Evolutionary conservation across 2,113 vertebrate species (phyloP).

Genomic region (Irena cyanogastra): DNA sequence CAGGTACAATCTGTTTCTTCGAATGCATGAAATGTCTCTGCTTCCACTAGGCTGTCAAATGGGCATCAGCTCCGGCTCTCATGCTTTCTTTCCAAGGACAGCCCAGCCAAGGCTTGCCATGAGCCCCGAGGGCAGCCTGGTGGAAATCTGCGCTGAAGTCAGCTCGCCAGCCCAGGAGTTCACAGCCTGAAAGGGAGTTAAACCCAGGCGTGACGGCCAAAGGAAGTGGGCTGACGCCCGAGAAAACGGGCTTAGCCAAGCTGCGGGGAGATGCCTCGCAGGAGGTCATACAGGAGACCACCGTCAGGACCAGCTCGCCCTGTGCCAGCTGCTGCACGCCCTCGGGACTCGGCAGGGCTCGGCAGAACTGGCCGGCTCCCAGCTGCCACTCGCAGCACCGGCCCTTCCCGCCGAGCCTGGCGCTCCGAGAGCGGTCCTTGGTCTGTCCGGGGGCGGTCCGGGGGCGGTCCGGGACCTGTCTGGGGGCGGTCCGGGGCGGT

Average conservation of each 20-base stretch:
- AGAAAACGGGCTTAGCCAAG: neutral
- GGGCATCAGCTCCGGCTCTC: neutral
- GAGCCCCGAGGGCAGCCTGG: neutral
- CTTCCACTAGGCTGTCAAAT: rapidly evolving
- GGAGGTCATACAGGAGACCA: too few relatives aligned
- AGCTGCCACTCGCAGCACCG: rapidly evolving
- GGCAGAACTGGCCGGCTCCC: rapidly evolving
- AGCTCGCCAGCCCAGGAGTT: too few relatives aligned
- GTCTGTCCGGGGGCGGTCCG: neutral
- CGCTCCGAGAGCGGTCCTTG: neutral
- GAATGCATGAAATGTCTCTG: rapidly evolving
- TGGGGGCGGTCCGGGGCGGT: too few relatives aligned
- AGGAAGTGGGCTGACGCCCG: neutral
- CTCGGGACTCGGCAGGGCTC: rapidly evolving
- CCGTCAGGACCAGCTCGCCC: neutral
- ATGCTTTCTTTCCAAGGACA: rapidly evolving
- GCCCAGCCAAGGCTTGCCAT: neutral
- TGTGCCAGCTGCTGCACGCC: rapidly evolving
- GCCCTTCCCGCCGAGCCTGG: rapidly evolving
- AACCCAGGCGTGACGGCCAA: neutral
- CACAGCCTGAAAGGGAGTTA: neutral
- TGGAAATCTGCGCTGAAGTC: neutral
- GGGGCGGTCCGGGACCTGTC: too few relatives aligned
- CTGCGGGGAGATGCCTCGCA: neutral
- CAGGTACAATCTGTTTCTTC: neutral